Evolutionary conservation across 2,113 vertebrate genomes (phyloP).

Genomic region (Podocnemis expansa): DNA sequence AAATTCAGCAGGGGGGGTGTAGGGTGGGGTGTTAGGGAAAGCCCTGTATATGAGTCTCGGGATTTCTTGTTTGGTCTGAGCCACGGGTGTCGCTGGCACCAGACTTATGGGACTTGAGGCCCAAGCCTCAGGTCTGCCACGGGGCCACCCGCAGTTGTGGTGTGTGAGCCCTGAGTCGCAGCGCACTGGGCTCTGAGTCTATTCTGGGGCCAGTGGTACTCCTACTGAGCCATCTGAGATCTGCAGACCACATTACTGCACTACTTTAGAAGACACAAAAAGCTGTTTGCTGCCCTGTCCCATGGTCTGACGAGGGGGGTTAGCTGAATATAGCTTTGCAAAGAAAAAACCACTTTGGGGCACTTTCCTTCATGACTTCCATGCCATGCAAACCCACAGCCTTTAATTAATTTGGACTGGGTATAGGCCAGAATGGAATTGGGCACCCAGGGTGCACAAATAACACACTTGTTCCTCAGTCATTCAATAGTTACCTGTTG

Average conservation of each 20-base stretch:
- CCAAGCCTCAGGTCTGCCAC: too few relatives aligned
- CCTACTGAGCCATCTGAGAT: not conserved
- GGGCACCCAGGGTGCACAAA: not conserved
- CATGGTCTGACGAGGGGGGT: not conserved
- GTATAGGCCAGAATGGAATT: not conserved
- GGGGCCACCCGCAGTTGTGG: too few relatives aligned
- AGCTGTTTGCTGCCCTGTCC: not conserved
- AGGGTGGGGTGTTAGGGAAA: too few relatives aligned
- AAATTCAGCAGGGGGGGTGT: too few relatives aligned
- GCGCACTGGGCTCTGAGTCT: too few relatives aligned
- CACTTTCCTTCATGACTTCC: not conserved
- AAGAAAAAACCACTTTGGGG: not conserved
- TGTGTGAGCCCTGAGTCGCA: too few relatives aligned
- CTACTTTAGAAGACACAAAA: not conserved
- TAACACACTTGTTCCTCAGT: not conserved
- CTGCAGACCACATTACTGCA: not conserved
- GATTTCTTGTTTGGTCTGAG: not conserved
- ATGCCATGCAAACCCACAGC: not conserved
- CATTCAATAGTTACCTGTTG: not conserved
- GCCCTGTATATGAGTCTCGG: too few relatives aligned
- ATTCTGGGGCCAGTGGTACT: too few relatives aligned
- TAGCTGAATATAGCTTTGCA: not conserved
- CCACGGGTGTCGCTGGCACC: too few relatives aligned
- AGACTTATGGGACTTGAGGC: too few relatives aligned
- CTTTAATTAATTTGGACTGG: not conserved